Conservation (phyloP, 2,113 vertebrate species). For the Cololabis saira region DNA sequence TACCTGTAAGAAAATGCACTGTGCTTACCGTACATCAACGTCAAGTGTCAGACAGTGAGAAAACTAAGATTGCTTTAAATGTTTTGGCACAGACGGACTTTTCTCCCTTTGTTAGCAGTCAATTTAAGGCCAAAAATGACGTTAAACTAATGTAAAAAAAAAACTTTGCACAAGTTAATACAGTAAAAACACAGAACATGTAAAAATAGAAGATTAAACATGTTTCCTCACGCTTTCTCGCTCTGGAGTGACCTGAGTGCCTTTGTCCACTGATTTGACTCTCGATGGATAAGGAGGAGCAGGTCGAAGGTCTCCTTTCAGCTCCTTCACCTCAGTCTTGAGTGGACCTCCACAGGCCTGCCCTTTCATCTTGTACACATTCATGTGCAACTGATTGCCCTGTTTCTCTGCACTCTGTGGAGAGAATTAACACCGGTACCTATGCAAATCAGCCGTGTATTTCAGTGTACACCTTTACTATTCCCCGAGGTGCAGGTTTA, state of each 20-base stretch:
- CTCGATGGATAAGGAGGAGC: conserved; percentile 81
- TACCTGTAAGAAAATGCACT: conserved; percentile 56
- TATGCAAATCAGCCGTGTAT: background rate
- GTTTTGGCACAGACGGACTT: background rate
- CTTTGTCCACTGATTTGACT: conserved; percentile 84
- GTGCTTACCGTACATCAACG: background rate
- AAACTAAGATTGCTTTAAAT: background rate
- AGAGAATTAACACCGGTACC: background rate
- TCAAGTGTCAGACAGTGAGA: background rate
- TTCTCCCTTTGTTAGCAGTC: too few relatives aligned
- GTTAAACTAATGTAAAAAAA: background rate
- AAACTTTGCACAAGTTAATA: background rate
- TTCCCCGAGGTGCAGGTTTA: too few relatives aligned
- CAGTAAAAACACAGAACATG: background rate
- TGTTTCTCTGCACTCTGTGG: conserved; percentile 90
- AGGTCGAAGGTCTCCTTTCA: conserved; percentile 84
- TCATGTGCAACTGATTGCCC: conserved; percentile 92
- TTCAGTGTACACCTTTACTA: background rate
- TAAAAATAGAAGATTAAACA: background rate
- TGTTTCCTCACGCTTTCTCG: conserved; percentile 76
- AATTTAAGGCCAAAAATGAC: too few relatives aligned
- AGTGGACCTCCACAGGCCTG: conserved; percentile 65
- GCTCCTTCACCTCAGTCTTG: conserved; percentile 78
- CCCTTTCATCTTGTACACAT: conserved; percentile 86
- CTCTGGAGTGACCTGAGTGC: conserved; percentile 83